Conservation (phyloP, 1,140 invertebrate species). For the Metaphire vulgaris region DNA sequence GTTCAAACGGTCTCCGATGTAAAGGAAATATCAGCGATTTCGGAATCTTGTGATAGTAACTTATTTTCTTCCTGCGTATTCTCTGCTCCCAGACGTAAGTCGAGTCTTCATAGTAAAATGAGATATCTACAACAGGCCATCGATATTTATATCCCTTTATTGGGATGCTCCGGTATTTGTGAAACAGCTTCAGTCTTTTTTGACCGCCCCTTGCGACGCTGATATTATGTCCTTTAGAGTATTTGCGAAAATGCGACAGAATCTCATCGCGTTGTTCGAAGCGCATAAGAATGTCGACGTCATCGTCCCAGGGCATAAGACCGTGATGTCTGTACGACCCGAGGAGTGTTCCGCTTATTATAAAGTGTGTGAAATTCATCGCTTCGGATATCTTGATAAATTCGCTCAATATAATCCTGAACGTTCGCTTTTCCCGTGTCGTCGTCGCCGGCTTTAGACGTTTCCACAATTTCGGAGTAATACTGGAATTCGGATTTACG, state of each 20-base stretch:
- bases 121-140: not conserved
- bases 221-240: too few relatives aligned
- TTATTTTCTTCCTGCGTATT: not conserved
- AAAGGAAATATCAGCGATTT: not conserved
- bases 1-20: not conserved
- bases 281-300: conserved; percentile 31
- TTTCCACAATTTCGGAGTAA: too few relatives aligned
- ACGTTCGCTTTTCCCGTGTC: not conserved
- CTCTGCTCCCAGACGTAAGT: not conserved
- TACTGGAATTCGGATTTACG: too few relatives aligned
- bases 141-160: not conserved
- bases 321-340: conserved; percentile 36
- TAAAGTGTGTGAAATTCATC: conserved; percentile 27
- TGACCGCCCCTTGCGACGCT: not conserved
- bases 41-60: not conserved
- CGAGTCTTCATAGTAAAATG: not conserved
- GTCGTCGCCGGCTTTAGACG: not conserved
- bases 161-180: not conserved
- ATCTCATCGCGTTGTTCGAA: not conserved
- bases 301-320: conserved; percentile 37
- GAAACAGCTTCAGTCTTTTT: not conserved
- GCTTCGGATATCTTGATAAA: not conserved
- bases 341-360: conserved; percentile 33
- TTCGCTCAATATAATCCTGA: not conserved
- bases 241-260: conserved; percentile 17